Conservation (phyloP, 2,888 invertebrate genomes). For the Pyrrhosoma nymphula region DNA sequence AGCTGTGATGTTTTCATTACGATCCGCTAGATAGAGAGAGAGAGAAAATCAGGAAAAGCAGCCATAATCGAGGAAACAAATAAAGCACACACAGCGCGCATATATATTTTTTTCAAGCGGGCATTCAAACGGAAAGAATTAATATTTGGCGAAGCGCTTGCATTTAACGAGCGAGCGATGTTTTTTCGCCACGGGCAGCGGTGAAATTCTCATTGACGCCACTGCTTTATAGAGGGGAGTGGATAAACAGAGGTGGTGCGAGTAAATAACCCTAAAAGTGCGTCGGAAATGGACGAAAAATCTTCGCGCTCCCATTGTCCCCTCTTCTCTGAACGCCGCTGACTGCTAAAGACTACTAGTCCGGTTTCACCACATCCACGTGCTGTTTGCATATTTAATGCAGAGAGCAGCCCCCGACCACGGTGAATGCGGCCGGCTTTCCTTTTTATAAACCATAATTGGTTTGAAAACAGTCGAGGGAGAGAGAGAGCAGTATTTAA, state of each 20-base stretch:
- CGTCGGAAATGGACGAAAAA: background rate
- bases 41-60: background rate
- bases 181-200: background rate
- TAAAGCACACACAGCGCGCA: background rate
- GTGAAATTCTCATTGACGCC: background rate
- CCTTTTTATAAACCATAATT: background rate
- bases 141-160: constrained; percentile 19
- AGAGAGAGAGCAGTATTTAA: background rate
- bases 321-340: background rate
- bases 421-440: background rate
- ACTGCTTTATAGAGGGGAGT: background rate
- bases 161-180: background rate
- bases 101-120: background rate
- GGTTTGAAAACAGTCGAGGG: background rate
- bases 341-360: constrained; percentile 12
- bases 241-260: background rate
- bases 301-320: background rate
- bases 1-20: background rate
- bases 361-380: background rate
- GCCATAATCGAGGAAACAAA: background rate
- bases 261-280: background rate
- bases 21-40: background rate
- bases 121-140: constrained; percentile 4
- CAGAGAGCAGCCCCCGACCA: background rate
- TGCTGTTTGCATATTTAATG: background rate